phyloP scores from a whole-genome alignment of 2,797 vertebrate genomes.

The Synanceia verrucosa region DNA sequence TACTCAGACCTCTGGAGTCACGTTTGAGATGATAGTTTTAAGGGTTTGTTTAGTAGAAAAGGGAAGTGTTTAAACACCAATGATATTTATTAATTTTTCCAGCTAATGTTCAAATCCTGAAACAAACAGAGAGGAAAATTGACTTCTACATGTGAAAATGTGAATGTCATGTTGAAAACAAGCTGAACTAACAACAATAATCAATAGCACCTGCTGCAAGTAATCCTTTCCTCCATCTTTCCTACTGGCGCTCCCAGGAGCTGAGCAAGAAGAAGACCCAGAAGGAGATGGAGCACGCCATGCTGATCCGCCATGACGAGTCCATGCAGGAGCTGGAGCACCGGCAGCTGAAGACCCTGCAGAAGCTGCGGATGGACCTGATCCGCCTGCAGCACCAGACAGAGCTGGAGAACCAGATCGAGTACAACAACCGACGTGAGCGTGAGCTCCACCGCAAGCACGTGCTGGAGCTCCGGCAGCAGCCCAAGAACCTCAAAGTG shows the following conservation, averaged over 20 bases:
- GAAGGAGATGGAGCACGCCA: slow-evolving; percentile 99
- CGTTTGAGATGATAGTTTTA: neutral
- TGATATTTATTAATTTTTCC: slow-evolving; percentile 17
- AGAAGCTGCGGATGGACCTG: slow-evolving; percentile 98
- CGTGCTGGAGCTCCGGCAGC: slow-evolving; percentile 98
- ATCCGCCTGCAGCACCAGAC: slow-evolving; percentile 99
- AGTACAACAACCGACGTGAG: slow-evolving; percentile 98
- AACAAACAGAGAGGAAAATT: slow-evolving; percentile 3
- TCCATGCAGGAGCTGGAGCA: slow-evolving; percentile 97
- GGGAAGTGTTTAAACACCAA: neutral
- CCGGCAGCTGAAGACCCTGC: slow-evolving; percentile 94
- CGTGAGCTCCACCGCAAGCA: slow-evolving; percentile 99
- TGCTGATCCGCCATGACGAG: slow-evolving; percentile 98
- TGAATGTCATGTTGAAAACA: neutral
- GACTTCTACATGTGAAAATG: slow-evolving; percentile 9
- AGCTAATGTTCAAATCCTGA: neutral
- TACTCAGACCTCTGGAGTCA: slow-evolving; percentile 11
- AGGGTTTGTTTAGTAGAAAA: neutral
- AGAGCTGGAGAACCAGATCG: slow-evolving; percentile 99
- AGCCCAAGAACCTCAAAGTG: slow-evolving; percentile 98
- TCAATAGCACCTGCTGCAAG: neutral
- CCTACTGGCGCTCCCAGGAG: slow-evolving; percentile 80
- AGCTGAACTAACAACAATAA: neutral
- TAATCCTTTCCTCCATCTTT: neutral
- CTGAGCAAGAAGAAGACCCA: slow-evolving; percentile 97